Evolutionary conservation across 2,888 invertebrate species (phyloP).

Genomic region (Euzophera pinguis): DNA sequence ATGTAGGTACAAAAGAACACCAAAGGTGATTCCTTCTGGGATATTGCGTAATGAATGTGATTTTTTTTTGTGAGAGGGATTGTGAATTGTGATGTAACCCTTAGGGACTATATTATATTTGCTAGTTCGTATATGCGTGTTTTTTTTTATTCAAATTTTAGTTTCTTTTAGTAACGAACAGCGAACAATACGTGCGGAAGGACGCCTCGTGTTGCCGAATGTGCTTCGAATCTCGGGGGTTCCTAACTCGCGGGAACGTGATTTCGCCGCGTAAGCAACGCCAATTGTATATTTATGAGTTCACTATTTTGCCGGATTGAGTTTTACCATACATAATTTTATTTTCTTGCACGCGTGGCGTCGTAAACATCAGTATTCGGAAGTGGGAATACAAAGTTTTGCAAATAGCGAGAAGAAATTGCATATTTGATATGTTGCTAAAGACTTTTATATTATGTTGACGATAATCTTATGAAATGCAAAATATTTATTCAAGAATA

Average conservation of each 20-base stretch:
- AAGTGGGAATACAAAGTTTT: not conserved
- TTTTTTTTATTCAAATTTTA: conserved; percentile 69
- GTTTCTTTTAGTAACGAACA: conserved; percentile 72
- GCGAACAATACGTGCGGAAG: conserved; percentile 73
- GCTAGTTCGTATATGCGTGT: conserved; percentile 71
- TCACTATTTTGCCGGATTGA: conserved; percentile 56
- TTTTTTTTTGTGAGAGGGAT: conserved; percentile 43
- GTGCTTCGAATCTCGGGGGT: conserved; percentile 58
- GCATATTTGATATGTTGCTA: not conserved
- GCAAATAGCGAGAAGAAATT: not conserved
- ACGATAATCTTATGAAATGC: conserved; percentile 16
- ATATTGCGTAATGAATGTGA: conserved; percentile 36
- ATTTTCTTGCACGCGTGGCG: conserved; percentile 17
- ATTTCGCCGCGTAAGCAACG: conserved; percentile 63
- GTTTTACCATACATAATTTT: conserved; percentile 40
- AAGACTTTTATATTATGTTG: not conserved
- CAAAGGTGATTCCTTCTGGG: conserved; percentile 21
- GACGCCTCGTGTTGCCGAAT: conserved; percentile 51
- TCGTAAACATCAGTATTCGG: not conserved
- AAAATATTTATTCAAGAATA: conserved; percentile 21
- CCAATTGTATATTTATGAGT: conserved; percentile 78
- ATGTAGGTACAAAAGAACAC: conserved; percentile 1
- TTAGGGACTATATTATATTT: conserved; percentile 55
- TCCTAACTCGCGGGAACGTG: conserved; percentile 55
- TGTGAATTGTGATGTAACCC: conserved; percentile 42